A percentile compares a stretch with the other conserved stretches of the same genome.
phyloP scores from a whole-genome alignment of 2,888 invertebrate genomes.

The Thalpophila matura region DNA sequence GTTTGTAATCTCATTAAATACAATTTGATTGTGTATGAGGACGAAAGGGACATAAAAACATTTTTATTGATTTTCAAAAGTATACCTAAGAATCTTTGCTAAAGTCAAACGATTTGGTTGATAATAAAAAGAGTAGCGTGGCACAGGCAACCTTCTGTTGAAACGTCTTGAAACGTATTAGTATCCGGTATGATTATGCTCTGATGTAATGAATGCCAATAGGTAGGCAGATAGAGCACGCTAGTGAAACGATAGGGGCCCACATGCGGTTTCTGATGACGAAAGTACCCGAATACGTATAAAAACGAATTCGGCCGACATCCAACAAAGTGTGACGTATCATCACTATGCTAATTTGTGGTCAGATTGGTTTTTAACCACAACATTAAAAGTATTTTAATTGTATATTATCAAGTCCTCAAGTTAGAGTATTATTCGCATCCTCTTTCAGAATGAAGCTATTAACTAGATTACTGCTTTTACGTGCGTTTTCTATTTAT shows the following conservation, averaged over 20 bases:
- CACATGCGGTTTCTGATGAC: conserved; percentile 64
- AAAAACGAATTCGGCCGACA: conserved; percentile 35
- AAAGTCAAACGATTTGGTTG: conserved; percentile 43
- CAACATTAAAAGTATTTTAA: conserved; percentile 27
- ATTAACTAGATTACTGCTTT: conserved; percentile 20
- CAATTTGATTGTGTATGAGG: conserved; percentile 20
- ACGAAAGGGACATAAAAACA: background rate
- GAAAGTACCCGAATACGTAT: conserved; percentile 34
- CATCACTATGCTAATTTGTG: conserved; percentile 57
- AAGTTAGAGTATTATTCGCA: conserved; percentile 1
- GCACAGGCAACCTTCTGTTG: conserved; percentile 76
- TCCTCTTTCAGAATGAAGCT: conserved; percentile 27
- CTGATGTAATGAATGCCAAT: conserved; percentile 80
- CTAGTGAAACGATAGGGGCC: conserved; percentile 63
- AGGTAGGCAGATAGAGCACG: conserved; percentile 61
- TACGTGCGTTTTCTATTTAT: conserved; percentile 31
- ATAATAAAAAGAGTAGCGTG: conserved; percentile 71
- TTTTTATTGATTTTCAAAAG: background rate
- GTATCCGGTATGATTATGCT: conserved; percentile 82
- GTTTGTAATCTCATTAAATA: too few species aligned
- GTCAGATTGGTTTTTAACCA: conserved; percentile 38
- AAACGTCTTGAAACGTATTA: conserved; percentile 73
- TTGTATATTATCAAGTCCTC: background rate
- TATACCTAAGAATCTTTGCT: conserved; percentile 1
- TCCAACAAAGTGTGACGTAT: conserved; percentile 57